Base-by-base conservation (phyloP, 2,888 invertebrate genomes). In the Agapostemon virescens region DNA sequence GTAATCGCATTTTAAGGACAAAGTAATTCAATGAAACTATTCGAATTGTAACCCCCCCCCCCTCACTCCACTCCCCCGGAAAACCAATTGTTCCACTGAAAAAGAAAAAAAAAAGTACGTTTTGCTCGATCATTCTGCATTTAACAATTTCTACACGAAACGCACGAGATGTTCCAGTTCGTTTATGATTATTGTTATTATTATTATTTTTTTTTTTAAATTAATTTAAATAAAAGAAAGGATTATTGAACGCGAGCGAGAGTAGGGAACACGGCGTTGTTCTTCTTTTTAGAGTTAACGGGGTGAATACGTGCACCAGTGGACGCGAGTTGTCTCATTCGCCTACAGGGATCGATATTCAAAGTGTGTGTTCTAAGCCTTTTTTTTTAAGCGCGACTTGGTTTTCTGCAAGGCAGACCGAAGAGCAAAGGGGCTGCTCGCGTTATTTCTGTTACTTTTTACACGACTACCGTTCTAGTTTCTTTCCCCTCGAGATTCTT, bases 351-450 rank as follows among this genome's bases (percentile, higher is more conserved):
- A 89, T 88, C 88, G 87, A 88, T 87, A 85, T 85, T 86, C 77
- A 85, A 88, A 87, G 87, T 87, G 88, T 87, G 88, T 88, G 88
- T 87, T 89, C 88, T 88, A 87, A 88, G 87, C 87, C 87, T 88
- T 88, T 89, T 88, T 88, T 89, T 84, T 87, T 84, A 83, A 77
- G 73, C 78, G 84, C 74, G 80, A 85, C 85, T 85, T 85, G 85
- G 76, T 83, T 85, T 82, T 80, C 80, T 84, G 83, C 79, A 79
- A 77, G 71, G 70, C 77, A 84, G 72, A 67, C 74, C 74, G 79
- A 79, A 85, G 77, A 83, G 78, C 72, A 81, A 74, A 76, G 55
- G 84, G 83, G 83, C 81, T 85, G 79, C 81, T 83, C 83, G 64
- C 71, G 74, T 78, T 82, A 71, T 74, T 84, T 80, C 78, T 81